These are phyloP conservation scores for Cynodonichthys magdalenae DNA, from an alignment of 2,797 vertebrate species.

Conservation along the genomic window DNA sequence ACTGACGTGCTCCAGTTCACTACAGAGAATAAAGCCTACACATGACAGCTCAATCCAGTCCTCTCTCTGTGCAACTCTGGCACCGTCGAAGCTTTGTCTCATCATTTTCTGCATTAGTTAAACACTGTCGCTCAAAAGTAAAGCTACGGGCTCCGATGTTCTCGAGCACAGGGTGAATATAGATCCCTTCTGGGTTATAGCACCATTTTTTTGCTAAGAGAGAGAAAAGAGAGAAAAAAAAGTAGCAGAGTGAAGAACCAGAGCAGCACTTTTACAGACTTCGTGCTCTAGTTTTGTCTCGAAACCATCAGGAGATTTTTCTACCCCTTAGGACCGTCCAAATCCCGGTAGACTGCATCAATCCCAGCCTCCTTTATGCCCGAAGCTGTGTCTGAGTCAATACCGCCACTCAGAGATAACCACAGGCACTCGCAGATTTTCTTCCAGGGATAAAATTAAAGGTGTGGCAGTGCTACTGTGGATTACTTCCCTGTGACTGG, in stretches of 20 bases:
- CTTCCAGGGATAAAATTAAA: constrained; percentile 26
- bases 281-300: constrained; percentile 70
- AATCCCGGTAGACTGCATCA: constrained; percentile 70
- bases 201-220: constrained; percentile 30
- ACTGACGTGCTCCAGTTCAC: constrained; percentile 15
- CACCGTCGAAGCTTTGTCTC: constrained; percentile 28
- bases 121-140: constrained; percentile 44
- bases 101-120: constrained; percentile 43
- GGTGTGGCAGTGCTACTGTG: constrained; percentile 25
- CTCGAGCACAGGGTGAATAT: constrained; percentile 44
- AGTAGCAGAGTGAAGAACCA: constrained; percentile 34
- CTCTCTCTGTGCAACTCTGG: constrained; percentile 11
- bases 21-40: constrained; percentile 21
- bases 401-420: constrained; percentile 64
- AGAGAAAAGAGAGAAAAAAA: constrained; percentile 31
- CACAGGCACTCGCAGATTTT: constrained; percentile 51
- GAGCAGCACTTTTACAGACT: constrained; percentile 46
- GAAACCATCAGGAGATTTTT: constrained; percentile 57
- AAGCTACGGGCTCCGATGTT: constrained; percentile 47
- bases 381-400: constrained; percentile 60
- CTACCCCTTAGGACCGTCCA: constrained; percentile 64
- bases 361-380: constrained; percentile 59
- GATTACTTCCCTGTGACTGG: constrained; percentile 5
- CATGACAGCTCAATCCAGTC: constrained; percentile 54
- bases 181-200: constrained; percentile 51